Evolutionary conservation across 2,797 vertebrate genomes (phyloP).

Genomic region (Tympanoctomys barrerae): DNA sequence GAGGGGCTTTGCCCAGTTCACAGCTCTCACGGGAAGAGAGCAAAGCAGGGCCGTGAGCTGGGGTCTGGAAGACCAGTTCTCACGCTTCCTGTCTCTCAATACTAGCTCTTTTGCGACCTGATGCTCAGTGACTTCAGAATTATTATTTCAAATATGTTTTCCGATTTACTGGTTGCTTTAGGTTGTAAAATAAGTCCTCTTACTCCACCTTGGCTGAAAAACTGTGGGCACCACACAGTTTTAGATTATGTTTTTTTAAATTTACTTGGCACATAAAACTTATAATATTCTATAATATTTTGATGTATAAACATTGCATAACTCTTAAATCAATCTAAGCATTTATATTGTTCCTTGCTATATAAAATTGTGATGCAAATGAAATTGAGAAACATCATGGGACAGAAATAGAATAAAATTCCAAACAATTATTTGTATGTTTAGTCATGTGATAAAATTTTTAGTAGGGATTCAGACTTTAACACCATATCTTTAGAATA

Average conservation of each 20-base stretch:
- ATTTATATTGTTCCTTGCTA: not conserved
- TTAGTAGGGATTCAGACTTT: not conserved
- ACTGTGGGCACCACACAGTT: not conserved
- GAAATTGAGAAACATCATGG: not conserved
- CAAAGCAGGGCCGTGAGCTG: not conserved
- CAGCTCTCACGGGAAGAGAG: not conserved
- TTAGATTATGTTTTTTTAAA: not conserved
- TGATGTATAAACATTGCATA: not conserved
- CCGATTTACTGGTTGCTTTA: not conserved
- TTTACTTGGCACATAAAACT: not conserved
- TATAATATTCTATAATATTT: not conserved
- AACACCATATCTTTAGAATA: not conserved
- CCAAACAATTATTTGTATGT: not conserved
- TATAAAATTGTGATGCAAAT: not conserved
- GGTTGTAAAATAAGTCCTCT: not conserved
- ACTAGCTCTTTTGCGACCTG: not conserved
- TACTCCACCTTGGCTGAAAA: not conserved
- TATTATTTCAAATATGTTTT: not conserved
- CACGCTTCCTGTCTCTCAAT: not conserved
- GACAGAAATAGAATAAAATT: not conserved
- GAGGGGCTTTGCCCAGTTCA: not conserved
- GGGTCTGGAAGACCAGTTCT: not conserved
- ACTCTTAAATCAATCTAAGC: not conserved
- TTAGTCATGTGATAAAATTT: not conserved
- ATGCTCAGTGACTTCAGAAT: not conserved